phyloP scores from a whole-genome alignment of 2,888 invertebrate species.

The Drosophila falleni region DNA sequence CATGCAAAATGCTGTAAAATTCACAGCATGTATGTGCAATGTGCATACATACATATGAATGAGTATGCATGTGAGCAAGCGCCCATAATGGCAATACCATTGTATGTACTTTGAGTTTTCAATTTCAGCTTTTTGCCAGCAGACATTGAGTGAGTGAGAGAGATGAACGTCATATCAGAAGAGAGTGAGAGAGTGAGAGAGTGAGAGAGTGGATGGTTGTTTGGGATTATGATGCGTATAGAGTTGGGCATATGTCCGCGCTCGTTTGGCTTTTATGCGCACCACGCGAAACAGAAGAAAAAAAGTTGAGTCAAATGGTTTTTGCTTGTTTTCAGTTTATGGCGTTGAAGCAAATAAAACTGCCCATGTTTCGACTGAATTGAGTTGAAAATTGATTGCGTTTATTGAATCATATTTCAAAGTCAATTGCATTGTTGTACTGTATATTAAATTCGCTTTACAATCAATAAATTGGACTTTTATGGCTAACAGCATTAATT shows the following conservation, averaged over 20 bases:
- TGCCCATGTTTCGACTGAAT: slow-evolving; percentile 8
- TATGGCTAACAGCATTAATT: not conserved
- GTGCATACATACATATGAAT: too few species aligned
- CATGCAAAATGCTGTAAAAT: slow-evolving; percentile 53
- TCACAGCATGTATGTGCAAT: slow-evolving; percentile 35
- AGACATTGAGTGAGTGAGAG: not conserved
- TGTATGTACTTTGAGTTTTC: slow-evolving; percentile 75
- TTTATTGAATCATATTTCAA: slow-evolving; percentile 36
- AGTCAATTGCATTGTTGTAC: slow-evolving; percentile 6
- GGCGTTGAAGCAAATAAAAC: slow-evolving; percentile 34
- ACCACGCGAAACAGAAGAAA: slow-evolving; percentile 17
- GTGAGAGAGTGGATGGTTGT: not conserved
- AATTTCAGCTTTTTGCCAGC: slow-evolving; percentile 68
- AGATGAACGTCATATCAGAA: not conserved
- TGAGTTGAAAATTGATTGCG: slow-evolving; percentile 53
- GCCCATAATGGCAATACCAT: slow-evolving; percentile 68
- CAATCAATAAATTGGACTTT: not conserved
- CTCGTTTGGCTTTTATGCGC: slow-evolving; percentile 30
- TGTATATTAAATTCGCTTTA: slow-evolving; percentile 5
- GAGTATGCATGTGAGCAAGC: slow-evolving; percentile 45
- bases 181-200: not conserved
- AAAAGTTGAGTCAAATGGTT: slow-evolving; percentile 41
- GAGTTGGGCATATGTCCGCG: slow-evolving; percentile 40
- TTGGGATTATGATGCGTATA: slow-evolving; percentile 48
- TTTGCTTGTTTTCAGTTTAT: slow-evolving; percentile 41